Conservation (phyloP, 2,797 vertebrate species). For the Furcifer pardalis region DNA sequence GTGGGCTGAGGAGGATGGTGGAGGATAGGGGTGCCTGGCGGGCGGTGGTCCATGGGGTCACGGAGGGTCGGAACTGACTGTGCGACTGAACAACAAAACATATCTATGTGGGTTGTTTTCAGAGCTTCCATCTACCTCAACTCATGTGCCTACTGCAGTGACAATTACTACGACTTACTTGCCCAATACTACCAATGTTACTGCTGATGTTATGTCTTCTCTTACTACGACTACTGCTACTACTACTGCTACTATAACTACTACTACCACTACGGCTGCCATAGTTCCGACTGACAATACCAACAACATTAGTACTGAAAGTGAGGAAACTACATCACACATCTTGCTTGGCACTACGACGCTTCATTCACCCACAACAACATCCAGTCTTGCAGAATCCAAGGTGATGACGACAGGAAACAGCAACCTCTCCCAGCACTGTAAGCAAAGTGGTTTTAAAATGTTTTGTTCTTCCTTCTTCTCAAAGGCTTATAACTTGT, state of each 20-base stretch:
- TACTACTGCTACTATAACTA: conserved; percentile 10
- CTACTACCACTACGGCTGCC: conserved; percentile 35
- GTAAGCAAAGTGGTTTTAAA: conserved; percentile 76
- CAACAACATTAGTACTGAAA: conserved; percentile 35
- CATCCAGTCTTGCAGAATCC: conserved; percentile 70
- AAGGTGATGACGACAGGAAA: conserved; percentile 84
- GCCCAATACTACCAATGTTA: conserved; percentile 46
- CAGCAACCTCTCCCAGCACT: conserved; percentile 91
- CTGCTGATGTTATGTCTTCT: conserved; percentile 48
- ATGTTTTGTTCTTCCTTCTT: not conserved
- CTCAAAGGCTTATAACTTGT: not conserved
- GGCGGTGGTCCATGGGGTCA: too few species aligned
- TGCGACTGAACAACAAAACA: too few species aligned
- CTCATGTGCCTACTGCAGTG: conserved; percentile 44
- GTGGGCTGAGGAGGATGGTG: too few species aligned
- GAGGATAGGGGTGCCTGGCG: too few species aligned
- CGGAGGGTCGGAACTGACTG: too few species aligned
- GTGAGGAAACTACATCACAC: conserved; percentile 44
- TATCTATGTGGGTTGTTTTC: conserved; percentile 39
- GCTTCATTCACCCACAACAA: conserved; percentile 66
- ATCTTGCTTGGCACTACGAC: conserved; percentile 48
- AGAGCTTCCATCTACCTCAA: conserved; percentile 73
- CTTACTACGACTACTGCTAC: conserved; percentile 21
- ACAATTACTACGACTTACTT: too few species aligned
- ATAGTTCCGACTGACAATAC: conserved; percentile 60